Percentiles rank a stretch among this genome's conserved stretches.
These are phyloP conservation scores for Drosophila heteroneura DNA, from an alignment of 2,888 invertebrate genomes.

Conservation along the genomic window DNA sequence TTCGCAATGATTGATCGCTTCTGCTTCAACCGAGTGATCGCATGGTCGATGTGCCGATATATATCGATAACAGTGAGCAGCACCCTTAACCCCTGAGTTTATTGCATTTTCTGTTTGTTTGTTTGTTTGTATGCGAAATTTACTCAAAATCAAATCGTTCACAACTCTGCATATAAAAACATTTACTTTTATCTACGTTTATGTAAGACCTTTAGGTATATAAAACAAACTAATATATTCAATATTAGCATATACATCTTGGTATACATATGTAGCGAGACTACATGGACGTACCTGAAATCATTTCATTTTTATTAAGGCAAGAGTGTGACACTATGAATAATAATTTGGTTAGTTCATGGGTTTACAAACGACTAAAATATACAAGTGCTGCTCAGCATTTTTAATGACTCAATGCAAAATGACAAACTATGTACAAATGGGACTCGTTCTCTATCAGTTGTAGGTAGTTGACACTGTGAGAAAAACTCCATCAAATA, in stretches of 20 bases:
- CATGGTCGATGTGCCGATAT: not conserved
- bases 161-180: not conserved
- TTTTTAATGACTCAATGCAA: slow-evolving; percentile 12
- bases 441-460: not conserved
- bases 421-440: not conserved
- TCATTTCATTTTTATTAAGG: slow-evolving; percentile 22
- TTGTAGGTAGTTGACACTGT: not conserved
- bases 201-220: not conserved
- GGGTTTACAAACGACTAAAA: slow-evolving; percentile 24
- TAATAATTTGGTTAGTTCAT: slow-evolving; percentile 32
- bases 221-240: not conserved
- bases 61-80: not conserved
- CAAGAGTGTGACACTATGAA: slow-evolving; percentile 14
- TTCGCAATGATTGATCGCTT: too few relatives aligned
- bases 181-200: not conserved
- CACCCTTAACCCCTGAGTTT: not conserved
- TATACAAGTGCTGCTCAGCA: slow-evolving; percentile 19
- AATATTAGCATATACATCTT: not conserved
- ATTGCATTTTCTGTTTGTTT: not conserved
- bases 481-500: not conserved
- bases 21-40: not conserved
- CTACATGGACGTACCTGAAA: slow-evolving; percentile 12
- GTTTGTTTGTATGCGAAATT: not conserved
- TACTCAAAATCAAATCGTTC: not conserved
- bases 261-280: not conserved